Evolutionary conservation across 2,888 invertebrate species (phyloP).

Genomic region (Bombylius major): DNA sequence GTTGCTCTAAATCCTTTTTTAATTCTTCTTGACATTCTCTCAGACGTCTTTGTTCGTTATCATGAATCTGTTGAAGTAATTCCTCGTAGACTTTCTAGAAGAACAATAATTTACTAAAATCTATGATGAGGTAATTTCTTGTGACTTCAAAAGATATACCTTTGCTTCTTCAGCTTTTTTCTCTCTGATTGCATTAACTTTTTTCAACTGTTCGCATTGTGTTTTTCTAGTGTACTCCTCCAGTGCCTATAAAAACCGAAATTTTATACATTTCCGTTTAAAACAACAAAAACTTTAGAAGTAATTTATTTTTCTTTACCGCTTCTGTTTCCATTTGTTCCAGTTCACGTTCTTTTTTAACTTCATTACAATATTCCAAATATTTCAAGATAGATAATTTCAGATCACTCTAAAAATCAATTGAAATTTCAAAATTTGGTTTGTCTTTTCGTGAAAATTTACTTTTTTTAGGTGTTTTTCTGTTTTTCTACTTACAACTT

Average conservation of each 20-base stretch:
- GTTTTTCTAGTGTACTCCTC: background rate
- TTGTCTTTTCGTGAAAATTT: background rate
- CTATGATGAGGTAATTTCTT: background rate
- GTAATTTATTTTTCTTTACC: background rate
- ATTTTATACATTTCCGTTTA: too few species aligned
- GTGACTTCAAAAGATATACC: background rate
- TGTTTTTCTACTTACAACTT: background rate
- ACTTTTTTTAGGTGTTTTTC: background rate
- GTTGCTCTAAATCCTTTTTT: background rate
- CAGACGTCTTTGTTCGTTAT: slow-evolving; percentile 1
- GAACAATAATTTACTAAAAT: background rate
- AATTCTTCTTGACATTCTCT: slow-evolving; percentile 1
- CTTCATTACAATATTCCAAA: slow-evolving; percentile 5
- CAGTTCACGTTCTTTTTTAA: slow-evolving; percentile 2
- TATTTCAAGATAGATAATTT: slow-evolving; percentile 3
- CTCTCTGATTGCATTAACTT: background rate
- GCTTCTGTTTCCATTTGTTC: background rate
- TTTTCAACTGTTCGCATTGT: background rate
- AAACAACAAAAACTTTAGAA: too few species aligned
- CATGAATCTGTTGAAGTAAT: slow-evolving; percentile 6
- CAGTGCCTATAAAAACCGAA: background rate
- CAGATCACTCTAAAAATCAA: background rate
- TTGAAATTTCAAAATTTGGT: background rate
- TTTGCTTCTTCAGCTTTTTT: slow-evolving; percentile 7
- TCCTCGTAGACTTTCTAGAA: slow-evolving; percentile 7